phyloP scores from a whole-genome alignment of 2,113 vertebrate genomes.

The Neolamprologus fasciatus region DNA sequence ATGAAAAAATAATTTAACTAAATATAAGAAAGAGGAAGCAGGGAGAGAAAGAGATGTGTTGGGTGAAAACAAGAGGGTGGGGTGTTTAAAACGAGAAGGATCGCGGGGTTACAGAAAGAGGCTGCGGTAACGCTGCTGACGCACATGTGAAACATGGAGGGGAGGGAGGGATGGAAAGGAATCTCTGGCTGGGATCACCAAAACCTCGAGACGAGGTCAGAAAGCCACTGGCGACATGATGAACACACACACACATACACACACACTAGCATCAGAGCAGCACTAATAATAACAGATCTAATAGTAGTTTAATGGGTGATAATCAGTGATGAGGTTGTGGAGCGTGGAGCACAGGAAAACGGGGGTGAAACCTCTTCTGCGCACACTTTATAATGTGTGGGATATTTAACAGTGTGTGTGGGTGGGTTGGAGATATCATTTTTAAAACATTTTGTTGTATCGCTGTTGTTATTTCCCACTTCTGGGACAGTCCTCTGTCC shows the following conservation, averaged over 20 bases:
- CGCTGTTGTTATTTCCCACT: background rate
- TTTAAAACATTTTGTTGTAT: background rate
- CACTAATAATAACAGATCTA: slow-evolving; percentile 41
- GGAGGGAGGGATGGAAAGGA: slow-evolving; percentile 58
- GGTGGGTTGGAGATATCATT: background rate
- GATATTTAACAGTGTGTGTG: background rate
- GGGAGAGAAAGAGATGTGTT: background rate
- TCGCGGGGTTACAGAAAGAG: slow-evolving; percentile 14
- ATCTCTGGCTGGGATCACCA: slow-evolving; percentile 56
- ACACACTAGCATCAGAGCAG: background rate
- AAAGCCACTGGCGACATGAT: slow-evolving; percentile 67
- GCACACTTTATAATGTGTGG: background rate
- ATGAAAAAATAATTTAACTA: background rate
- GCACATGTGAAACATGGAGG: slow-evolving; percentile 59
- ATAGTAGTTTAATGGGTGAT: slow-evolving; percentile 51
- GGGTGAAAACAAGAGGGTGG: slow-evolving; percentile 16
- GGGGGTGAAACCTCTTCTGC: background rate
- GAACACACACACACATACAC: background rate
- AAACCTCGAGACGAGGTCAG: slow-evolving; percentile 69
- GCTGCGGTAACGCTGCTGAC: slow-evolving; percentile 64
- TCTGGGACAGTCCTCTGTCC: background rate
- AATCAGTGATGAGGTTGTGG: slow-evolving; percentile 26
- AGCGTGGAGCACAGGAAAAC: background rate
- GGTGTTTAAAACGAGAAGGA: slow-evolving; percentile 9
- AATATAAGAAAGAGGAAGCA: background rate